A percentile compares a stretch with the other conserved stretches of the same genome.
Evolutionary conservation across 2,113 vertebrate genomes (phyloP).

Genomic region (Peromyscus californicus): DNA sequence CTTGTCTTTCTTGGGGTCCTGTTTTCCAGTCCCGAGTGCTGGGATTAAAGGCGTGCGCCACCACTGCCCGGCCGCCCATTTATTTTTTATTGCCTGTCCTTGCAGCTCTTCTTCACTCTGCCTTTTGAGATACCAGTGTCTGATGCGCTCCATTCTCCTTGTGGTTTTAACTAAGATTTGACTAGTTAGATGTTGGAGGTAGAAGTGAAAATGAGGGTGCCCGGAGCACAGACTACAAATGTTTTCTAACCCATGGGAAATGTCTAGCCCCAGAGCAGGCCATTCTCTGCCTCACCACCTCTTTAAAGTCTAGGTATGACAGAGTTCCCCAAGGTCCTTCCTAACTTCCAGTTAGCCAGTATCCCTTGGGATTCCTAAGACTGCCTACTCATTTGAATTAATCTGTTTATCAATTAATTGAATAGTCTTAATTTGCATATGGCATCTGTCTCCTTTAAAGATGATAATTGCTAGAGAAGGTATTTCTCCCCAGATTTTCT

Average conservation of each 20-base stretch:
- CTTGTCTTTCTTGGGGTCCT: no score
- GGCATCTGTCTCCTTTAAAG: slow-evolving; percentile 20
- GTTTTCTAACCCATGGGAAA: background rate
- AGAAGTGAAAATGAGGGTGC: background rate
- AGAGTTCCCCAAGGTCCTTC: background rate
- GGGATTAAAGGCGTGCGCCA: no score
- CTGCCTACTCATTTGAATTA: background rate
- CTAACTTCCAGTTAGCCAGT: background rate
- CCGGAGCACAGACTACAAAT: background rate
- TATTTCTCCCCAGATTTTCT: background rate
- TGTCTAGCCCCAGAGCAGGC: background rate
- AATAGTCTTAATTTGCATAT: slow-evolving; percentile 29
- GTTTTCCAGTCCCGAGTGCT: no score
- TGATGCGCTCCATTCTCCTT: background rate
- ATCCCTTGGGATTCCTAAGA: background rate
- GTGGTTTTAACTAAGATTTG: background rate
- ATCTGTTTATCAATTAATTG: slow-evolving; percentile 36
- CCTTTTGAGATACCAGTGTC: background rate
- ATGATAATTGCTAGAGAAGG: background rate
- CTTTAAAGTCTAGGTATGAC: accelerated
- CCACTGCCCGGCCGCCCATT: no score
- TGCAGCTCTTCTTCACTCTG: background rate
- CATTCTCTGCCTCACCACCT: background rate
- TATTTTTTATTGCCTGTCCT: background rate
- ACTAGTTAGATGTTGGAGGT: background rate